These are phyloP conservation scores for Chloroceryle amazona DNA, from an alignment of 2,797 vertebrate species.

Conservation along the genomic window DNA sequence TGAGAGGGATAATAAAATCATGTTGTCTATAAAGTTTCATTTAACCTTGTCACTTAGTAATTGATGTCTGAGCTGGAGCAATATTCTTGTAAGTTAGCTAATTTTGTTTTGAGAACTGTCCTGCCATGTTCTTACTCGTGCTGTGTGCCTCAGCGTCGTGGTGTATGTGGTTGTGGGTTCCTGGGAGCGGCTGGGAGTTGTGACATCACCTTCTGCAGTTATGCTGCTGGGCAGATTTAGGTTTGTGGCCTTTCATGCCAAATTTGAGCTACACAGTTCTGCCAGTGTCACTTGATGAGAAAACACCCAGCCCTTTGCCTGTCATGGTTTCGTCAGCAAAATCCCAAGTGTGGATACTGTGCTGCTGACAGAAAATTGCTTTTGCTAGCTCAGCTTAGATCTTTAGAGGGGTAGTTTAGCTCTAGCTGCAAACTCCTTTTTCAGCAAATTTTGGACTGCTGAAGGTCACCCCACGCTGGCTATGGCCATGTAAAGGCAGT, in stretches of 20 bases:
- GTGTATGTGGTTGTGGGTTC: rapidly evolving
- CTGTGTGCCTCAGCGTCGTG: rapidly evolving
- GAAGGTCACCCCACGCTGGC: not conserved
- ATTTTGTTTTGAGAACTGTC: not conserved
- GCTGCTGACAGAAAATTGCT: not conserved
- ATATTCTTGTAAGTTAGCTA: not conserved
- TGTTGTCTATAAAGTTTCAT: not conserved
- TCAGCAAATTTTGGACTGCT: not conserved
- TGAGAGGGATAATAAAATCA: not conserved
- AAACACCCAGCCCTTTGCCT: not conserved
- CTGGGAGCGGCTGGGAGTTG: not conserved
- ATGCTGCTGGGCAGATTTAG: not conserved
- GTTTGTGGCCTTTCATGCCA: not conserved
- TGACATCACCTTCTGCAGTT: not conserved
- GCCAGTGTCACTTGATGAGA: rapidly evolving
- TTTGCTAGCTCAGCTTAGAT: not conserved
- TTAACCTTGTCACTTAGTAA: not conserved
- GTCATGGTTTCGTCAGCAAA: not conserved
- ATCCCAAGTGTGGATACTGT: not conserved
- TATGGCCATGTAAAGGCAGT: not conserved
- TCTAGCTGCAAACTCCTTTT: not conserved
- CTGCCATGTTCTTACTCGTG: not conserved
- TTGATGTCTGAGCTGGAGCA: not conserved
- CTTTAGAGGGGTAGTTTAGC: not conserved
- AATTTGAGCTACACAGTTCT: rapidly evolving